Evolutionary conservation across 2,888 invertebrate genomes (phyloP).

Genomic region (Hypena proboscidalis): DNA sequence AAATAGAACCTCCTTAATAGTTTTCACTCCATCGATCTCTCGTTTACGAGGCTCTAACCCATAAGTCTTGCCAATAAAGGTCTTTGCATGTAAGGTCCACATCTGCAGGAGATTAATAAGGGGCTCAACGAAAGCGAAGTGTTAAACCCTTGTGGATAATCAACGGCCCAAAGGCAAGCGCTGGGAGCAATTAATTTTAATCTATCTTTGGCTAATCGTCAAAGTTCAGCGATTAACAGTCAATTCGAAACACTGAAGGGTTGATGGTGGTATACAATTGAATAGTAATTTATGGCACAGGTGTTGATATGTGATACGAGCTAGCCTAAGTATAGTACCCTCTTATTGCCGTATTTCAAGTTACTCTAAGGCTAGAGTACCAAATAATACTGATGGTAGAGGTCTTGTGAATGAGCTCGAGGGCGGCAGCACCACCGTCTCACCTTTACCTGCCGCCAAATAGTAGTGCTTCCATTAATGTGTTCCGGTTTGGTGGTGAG

Average conservation of each 20-base stretch:
- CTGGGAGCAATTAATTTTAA: conserved; percentile 67
- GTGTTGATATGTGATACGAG: no score
- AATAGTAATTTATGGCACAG: conserved; percentile 10
- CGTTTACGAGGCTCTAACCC: not conserved
- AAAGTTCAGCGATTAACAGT: conserved; percentile 74
- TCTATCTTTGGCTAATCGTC: conserved; percentile 68
- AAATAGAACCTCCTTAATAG: not conserved
- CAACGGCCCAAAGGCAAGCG: conserved; percentile 48
- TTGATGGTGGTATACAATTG: conserved; percentile 35
- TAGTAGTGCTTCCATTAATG: no score
- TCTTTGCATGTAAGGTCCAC: conserved; percentile 17
- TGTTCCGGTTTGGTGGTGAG: no score
- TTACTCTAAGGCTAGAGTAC: no score
- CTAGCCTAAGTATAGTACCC: no score
- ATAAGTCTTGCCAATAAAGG: conserved; percentile 9
- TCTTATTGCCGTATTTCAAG: no score
- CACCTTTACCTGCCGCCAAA: no score
- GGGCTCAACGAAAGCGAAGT: conserved; percentile 37
- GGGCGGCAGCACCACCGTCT: no score
- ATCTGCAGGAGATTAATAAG: conserved; percentile 39
- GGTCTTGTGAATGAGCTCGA: no score
- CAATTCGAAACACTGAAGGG: conserved; percentile 55
- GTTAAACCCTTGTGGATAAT: conserved; percentile 52
- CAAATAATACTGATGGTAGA: no score
- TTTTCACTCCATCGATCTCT: not conserved